Conservation (phyloP, 1,140 invertebrate genomes). For the Trachymyrmex septentrionalis region DNA sequence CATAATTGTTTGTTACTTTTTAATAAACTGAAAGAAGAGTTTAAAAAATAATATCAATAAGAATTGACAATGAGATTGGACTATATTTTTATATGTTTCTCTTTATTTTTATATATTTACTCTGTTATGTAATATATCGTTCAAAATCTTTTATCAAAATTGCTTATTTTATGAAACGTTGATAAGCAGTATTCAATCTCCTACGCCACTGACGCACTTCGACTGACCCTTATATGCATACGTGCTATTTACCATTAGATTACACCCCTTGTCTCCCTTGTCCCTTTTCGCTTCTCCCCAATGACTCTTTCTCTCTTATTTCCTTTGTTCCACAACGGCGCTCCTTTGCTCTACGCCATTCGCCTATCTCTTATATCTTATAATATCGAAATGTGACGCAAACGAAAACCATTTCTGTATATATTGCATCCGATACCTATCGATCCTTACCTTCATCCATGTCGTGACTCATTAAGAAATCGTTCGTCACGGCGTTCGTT, state of each 20-base stretch:
- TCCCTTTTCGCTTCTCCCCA: slow-evolving; percentile 67
- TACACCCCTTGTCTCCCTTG: slow-evolving; percentile 66
- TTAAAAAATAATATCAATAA: too few relatives aligned
- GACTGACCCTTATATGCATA: slow-evolving; percentile 60
- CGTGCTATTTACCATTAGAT: slow-evolving; percentile 75
- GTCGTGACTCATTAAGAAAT: slow-evolving; percentile 61
- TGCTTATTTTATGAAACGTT: neutral
- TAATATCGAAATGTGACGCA: slow-evolving; percentile 37
- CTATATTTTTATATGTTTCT: neutral
- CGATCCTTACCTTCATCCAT: slow-evolving; percentile 45
- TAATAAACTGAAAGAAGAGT: neutral
- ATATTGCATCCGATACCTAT: slow-evolving; percentile 47
- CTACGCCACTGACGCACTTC: slow-evolving; percentile 60
- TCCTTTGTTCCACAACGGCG: slow-evolving; percentile 28
- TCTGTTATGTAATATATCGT: neutral
- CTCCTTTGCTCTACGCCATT: slow-evolving; percentile 28
- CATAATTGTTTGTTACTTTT: neutral
- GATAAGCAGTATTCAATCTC: slow-evolving; percentile 15
- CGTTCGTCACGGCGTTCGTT: slow-evolving; percentile 28
- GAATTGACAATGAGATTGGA: neutral
- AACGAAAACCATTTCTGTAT: slow-evolving; percentile 58
- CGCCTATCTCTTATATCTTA: slow-evolving; percentile 52
- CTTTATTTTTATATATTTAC: neutral
- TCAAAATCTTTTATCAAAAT: neutral
- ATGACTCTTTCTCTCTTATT: slow-evolving; percentile 67